A percentile compares a stretch with the other conserved stretches of the same genome.
Conservation (phyloP, 2,113 vertebrate species). For the Bos indicus region DNA sequence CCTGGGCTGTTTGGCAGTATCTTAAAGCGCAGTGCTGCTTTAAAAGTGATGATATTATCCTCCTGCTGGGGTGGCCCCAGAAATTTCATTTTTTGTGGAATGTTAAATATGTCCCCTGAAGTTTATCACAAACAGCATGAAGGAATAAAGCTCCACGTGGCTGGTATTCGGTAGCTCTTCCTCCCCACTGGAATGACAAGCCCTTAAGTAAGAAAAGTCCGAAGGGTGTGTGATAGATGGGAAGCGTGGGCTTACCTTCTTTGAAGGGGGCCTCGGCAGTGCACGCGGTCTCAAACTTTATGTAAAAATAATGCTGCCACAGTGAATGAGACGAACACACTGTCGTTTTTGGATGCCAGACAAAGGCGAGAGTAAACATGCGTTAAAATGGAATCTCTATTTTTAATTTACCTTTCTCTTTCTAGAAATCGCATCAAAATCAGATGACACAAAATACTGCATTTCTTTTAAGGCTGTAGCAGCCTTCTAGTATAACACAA, state of each 20-base stretch:
- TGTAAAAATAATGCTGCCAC: constrained; percentile 26
- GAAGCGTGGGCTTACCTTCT: not conserved
- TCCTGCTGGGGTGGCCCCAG: constrained; percentile 14
- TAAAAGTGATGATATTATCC: not conserved
- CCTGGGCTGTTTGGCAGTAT: not conserved
- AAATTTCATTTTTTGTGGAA: constrained; percentile 31
- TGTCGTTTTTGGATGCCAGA: constrained; percentile 38
- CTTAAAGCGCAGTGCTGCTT: not conserved
- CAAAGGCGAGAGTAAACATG: constrained; percentile 45
- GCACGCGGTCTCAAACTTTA: not conserved
- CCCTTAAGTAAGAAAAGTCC: constrained; percentile 37
- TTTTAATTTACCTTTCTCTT: constrained; percentile 65
- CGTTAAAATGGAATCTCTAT: constrained; percentile 35
- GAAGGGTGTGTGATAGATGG: not conserved
- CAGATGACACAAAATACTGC: constrained; percentile 28
- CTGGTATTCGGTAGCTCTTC: not conserved
- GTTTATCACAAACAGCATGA: constrained; percentile 40
- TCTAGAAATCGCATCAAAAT: constrained; percentile 56
- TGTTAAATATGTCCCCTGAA: constrained; percentile 53
- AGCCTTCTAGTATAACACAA: constrained; percentile 26
- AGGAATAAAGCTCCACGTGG: constrained; percentile 44
- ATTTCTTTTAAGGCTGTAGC: constrained; percentile 26
- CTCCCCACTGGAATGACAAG: constrained; percentile 3
- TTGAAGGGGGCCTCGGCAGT: constrained; percentile 1
- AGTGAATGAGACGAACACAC: not conserved